Percentiles rank a stretch among this genome's conserved stretches.
phyloP scores from a whole-genome alignment of 2,797 vertebrate species.

The Sebastes variabilis region DNA sequence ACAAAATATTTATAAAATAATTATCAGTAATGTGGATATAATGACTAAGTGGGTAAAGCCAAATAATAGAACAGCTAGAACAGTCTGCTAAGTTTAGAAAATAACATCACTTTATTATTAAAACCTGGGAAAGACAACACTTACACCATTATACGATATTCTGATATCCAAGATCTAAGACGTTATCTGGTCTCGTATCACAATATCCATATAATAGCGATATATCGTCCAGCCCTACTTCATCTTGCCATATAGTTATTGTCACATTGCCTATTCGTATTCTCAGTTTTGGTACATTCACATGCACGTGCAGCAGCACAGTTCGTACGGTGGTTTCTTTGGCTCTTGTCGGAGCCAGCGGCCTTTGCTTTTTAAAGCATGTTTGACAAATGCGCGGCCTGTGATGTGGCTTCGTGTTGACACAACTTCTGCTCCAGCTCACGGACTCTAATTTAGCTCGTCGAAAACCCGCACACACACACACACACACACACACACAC shows the following conservation, averaged over 20 bases:
- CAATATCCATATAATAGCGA: too few species aligned
- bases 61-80: too few species aligned
- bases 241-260: background rate
- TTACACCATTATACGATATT: too few species aligned
- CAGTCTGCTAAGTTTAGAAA: too few species aligned
- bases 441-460: conserved; percentile 70
- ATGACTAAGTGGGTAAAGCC: too few species aligned
- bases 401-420: conserved; percentile 78
- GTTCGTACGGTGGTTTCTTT: conserved; percentile 13
- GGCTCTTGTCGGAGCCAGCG: conserved; percentile 28
- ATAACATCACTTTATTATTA: too few species aligned
- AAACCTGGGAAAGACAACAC: too few species aligned
- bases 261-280: background rate
- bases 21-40: too few species aligned
- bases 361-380: conserved; percentile 68
- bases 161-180: too few species aligned
- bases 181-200: too few species aligned
- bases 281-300: background rate
- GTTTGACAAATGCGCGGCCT: conserved; percentile 72
- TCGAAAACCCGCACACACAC: conserved; percentile 34
- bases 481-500: conserved; percentile 8
- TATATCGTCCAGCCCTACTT: background rate
- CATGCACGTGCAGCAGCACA: background rate
- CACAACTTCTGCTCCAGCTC: conserved; percentile 66
- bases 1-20: too few species aligned